Evolutionary conservation across 2,113 vertebrate genomes (phyloP).

Genomic region (Calyptommatus sinebrachiatus): DNA sequence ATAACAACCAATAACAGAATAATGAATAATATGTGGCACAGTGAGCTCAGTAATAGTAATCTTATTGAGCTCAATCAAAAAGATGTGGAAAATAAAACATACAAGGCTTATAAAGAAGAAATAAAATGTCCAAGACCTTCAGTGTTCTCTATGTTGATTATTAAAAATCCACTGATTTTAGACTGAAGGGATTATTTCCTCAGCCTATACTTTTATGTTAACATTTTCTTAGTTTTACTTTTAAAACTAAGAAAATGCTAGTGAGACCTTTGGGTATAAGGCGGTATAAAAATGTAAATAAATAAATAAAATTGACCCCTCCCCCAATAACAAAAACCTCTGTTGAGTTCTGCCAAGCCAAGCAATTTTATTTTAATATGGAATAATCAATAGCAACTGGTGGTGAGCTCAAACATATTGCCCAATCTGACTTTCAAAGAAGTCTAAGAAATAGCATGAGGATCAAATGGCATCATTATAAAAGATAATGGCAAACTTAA

Average conservation of each 20-base stretch:
- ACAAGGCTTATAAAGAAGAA: slow-evolving; percentile 11
- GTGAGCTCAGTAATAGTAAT: not conserved
- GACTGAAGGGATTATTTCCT: not conserved
- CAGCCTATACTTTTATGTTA: not conserved
- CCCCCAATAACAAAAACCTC: no score
- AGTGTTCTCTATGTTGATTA: not conserved
- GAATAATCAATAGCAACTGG: no score
- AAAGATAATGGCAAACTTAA: no score
- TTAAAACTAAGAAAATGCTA: no score
- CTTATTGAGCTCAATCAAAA: slow-evolving; percentile 1
- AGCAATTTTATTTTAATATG: no score
- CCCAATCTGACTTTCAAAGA: no score
- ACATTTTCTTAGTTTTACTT: not conserved
- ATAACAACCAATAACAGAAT: slow-evolving; percentile 23
- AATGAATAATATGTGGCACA: slow-evolving; percentile 33
- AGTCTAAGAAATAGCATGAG: no score
- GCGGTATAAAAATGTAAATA: not conserved
- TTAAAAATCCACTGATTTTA: slow-evolving; percentile 8
- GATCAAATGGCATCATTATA: no score
- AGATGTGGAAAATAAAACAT: not conserved
- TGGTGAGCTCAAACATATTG: no score
- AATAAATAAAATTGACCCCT: no score
- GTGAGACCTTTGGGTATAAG: no score
- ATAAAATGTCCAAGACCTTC: not conserved
- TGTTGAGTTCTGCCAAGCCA: no score